Conservation (phyloP, 2,113 vertebrate genomes). For the Thryonomys swinderianus region DNA sequence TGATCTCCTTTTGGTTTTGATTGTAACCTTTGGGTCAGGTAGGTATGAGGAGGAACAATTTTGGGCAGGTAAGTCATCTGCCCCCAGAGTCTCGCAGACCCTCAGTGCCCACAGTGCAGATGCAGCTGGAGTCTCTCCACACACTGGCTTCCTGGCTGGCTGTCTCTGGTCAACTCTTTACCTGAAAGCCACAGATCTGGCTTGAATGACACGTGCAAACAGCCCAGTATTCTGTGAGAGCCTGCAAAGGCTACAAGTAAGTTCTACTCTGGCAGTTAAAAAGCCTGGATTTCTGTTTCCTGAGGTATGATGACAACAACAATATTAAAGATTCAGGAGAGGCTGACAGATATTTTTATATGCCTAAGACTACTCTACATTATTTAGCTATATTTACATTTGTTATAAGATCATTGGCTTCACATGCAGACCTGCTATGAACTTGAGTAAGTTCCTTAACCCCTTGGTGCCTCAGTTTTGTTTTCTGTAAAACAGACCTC, state of each 20-base stretch:
- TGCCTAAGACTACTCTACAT: not conserved
- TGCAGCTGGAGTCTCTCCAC: not conserved
- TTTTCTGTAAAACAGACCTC: not conserved
- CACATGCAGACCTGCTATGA: not conserved
- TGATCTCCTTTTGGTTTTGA: not conserved
- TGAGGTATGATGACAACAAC: not conserved
- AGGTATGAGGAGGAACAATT: not conserved
- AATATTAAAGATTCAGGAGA: not conserved
- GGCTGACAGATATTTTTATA: not conserved
- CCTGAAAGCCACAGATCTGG: not conserved
- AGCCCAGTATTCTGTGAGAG: not conserved
- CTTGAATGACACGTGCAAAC: too few relatives aligned
- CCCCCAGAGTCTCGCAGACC: too few relatives aligned
- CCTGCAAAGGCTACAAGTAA: not conserved
- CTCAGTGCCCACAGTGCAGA: fast-evolving
- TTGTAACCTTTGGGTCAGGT: not conserved
- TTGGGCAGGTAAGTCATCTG: not conserved
- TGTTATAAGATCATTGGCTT: not conserved
- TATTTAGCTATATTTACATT: not conserved
- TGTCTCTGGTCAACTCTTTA: too few relatives aligned
- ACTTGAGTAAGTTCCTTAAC: not conserved
- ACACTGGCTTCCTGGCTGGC: not conserved
- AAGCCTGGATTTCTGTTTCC: not conserved
- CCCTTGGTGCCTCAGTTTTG: not conserved
- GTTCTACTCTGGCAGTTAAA: not conserved